These are phyloP conservation scores for Bembecia ichneumoniformis DNA, from an alignment of 2,888 invertebrate genomes.

Conservation along the genomic window DNA sequence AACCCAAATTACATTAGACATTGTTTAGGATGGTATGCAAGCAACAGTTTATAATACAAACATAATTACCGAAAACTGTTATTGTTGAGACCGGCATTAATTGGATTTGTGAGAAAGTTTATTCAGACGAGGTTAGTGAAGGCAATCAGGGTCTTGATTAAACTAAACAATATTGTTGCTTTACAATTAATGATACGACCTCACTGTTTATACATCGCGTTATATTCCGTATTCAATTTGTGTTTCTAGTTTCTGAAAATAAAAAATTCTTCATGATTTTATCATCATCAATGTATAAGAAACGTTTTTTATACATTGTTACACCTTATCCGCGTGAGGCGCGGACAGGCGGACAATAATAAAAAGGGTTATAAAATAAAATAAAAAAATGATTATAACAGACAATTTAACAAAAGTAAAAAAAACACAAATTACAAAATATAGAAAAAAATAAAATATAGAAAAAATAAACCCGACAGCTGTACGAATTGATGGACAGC, in stretches of 20 bases:
- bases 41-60: slow-evolving; percentile 40
- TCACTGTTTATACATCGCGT: background rate
- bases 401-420: too few relatives aligned
- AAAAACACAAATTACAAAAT: too few relatives aligned
- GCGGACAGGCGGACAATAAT: too few relatives aligned
- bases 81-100: slow-evolving; percentile 59
- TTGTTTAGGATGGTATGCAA: slow-evolving; percentile 20
- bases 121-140: slow-evolving; percentile 53
- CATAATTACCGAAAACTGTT: slow-evolving; percentile 61
- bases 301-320: too few relatives aligned
- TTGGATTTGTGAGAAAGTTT: slow-evolving; percentile 61
- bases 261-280: background rate
- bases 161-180: slow-evolving; percentile 58
- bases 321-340: too few relatives aligned
- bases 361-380: too few relatives aligned
- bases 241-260: background rate
- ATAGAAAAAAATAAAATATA: too few relatives aligned
- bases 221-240: background rate
- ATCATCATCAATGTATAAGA: background rate
- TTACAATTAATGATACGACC: slow-evolving; percentile 46
- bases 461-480: too few relatives aligned
- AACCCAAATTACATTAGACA: background rate
- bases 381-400: too few relatives aligned
- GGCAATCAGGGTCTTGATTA: slow-evolving; percentile 62
- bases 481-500: too few relatives aligned